phyloP scores from a whole-genome alignment of 2,797 vertebrate genomes.

The Sebastes itinus region DNA sequence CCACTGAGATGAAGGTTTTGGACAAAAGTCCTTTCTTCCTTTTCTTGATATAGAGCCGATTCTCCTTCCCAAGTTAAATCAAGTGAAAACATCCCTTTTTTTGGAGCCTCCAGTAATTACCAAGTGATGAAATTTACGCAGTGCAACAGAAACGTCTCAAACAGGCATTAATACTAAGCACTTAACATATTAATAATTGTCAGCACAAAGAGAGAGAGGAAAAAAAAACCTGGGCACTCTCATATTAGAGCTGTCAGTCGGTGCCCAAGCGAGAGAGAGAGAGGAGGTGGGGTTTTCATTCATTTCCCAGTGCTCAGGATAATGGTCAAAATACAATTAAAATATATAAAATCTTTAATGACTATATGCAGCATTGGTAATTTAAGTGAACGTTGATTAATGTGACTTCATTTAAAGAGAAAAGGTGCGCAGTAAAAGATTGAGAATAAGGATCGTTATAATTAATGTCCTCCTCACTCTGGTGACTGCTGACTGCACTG shows the following conservation, averaged over 20 bases:
- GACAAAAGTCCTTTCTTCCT: not conserved
- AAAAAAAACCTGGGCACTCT: slow-evolving; percentile 24
- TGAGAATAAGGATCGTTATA: slow-evolving; percentile 66
- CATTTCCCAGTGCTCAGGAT: slow-evolving; percentile 61
- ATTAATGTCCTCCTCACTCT: slow-evolving; percentile 69
- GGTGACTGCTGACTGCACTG: slow-evolving; percentile 50
- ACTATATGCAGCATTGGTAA: slow-evolving; percentile 63
- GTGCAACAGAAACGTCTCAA: slow-evolving; percentile 44
- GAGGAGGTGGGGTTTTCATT: slow-evolving; percentile 51
- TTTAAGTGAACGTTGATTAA: slow-evolving; percentile 75
- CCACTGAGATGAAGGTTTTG: slow-evolving; percentile 13
- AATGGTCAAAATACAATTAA: slow-evolving; percentile 78
- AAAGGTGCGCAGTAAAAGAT: slow-evolving; percentile 52
- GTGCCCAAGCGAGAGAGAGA: slow-evolving; percentile 49
- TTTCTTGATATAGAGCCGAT: slow-evolving; percentile 3
- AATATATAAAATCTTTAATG: slow-evolving; percentile 72
- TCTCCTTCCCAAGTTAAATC: slow-evolving; percentile 37
- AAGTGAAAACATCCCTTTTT: slow-evolving; percentile 42
- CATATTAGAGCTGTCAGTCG: slow-evolving; percentile 60
- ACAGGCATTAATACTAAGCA: slow-evolving; percentile 61
- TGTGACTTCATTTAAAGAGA: slow-evolving; percentile 67
- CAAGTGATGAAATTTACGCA: slow-evolving; percentile 58
- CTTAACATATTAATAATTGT: slow-evolving; percentile 76
- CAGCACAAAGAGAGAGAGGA: slow-evolving; percentile 34
- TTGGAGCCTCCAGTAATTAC: slow-evolving; percentile 42